A percentile compares a stretch with the other conserved stretches of the same genome.
Conservation (phyloP, 2,888 invertebrate genomes). For the Acleris cristana region DNA sequence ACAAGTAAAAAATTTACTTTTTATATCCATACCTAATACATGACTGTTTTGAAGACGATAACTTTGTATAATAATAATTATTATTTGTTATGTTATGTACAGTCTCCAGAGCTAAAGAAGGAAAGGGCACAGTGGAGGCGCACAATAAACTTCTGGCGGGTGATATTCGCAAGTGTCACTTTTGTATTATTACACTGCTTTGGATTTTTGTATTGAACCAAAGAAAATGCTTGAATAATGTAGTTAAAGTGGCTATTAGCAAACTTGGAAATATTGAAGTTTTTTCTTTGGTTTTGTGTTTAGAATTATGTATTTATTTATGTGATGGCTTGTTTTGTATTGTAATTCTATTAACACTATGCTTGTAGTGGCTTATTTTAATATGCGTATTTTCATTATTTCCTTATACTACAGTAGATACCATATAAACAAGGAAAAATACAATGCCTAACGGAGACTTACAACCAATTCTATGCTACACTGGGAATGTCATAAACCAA, state of each 20-base stretch:
- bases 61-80: conserved; percentile 38
- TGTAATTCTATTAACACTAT: conserved; percentile 20
- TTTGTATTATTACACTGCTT: conserved; percentile 58
- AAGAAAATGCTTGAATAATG: conserved; percentile 65
- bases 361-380: conserved; percentile 27
- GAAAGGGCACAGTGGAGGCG: conserved; percentile 82
- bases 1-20: not conserved
- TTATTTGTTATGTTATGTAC: conserved; percentile 53
- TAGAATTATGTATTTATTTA: not conserved
- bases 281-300: conserved; percentile 79
- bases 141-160: conserved; percentile 83
- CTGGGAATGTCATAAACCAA: too few relatives aligned
- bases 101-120: conserved; percentile 80
- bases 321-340: conserved; percentile 38
- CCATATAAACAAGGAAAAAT: too few relatives aligned
- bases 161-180: conserved; percentile 82
- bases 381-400: too few relatives aligned
- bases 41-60: not conserved
- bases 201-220: conserved; percentile 47
- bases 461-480: too few relatives aligned
- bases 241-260: not conserved
- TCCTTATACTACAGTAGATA: too few relatives aligned
- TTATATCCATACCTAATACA: not conserved
- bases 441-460: too few relatives aligned
- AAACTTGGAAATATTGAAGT: conserved; percentile 44